Conservation (phyloP, 1,140 invertebrate genomes). For the Rhyzopertha dominica region DNA sequence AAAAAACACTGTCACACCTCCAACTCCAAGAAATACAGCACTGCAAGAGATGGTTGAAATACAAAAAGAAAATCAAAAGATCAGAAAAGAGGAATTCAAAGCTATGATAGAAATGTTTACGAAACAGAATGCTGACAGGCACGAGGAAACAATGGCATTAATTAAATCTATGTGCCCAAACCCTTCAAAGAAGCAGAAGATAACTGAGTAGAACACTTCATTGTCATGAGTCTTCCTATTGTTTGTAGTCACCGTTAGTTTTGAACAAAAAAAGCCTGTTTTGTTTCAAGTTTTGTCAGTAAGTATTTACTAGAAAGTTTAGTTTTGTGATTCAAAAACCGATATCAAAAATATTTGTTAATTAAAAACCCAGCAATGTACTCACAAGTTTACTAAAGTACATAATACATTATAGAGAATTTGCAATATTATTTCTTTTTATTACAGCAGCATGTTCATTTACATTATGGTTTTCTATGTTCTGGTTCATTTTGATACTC, state of each 20-base stretch:
- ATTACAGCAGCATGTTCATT: slow-evolving; percentile 1
- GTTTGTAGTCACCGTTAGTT: not conserved
- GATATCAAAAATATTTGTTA: not conserved
- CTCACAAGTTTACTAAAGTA: no score
- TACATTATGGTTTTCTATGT: not conserved
- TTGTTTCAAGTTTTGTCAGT: no score
- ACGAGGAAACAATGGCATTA: no score
- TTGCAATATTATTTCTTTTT: slow-evolving; percentile 5
- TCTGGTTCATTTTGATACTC: slow-evolving; percentile 3
- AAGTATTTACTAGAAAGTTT: no score
- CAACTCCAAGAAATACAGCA: not conserved
- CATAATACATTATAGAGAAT: slow-evolving; percentile 1
- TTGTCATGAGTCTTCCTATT: not conserved
- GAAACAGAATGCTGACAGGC: no score
- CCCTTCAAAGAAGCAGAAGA: not conserved
- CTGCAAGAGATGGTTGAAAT: not conserved
- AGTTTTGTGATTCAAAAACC: no score
- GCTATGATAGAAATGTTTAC: no score
- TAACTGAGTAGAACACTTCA: not conserved
- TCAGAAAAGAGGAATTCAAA: no score
- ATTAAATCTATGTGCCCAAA: not conserved
- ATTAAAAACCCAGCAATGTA: not conserved
- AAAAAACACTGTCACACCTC: not conserved
- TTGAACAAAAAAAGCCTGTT: no score
- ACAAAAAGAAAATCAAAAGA: no score